phyloP scores from a whole-genome alignment of 2,113 vertebrate genomes.

The Leucopternis melanops region DNA sequence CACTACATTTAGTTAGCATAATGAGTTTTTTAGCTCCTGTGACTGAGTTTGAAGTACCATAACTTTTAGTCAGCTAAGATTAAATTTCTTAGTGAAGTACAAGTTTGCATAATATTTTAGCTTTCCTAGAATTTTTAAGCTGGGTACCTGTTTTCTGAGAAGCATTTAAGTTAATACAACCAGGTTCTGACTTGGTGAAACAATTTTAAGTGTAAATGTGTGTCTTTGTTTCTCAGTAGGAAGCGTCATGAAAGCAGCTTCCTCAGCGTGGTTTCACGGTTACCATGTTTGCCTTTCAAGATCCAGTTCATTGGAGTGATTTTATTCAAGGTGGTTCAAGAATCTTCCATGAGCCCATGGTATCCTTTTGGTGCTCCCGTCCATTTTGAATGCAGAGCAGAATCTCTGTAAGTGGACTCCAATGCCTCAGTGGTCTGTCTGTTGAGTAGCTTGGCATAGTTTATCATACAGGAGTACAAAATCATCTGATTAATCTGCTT shows the following conservation, averaged over 20 bases:
- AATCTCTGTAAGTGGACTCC: not conserved
- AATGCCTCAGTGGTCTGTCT: not conserved
- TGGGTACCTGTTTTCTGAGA: not conserved
- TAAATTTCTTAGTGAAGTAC: not conserved
- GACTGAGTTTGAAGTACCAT: not conserved
- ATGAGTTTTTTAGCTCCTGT: constrained; percentile 7
- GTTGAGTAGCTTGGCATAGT: not conserved
- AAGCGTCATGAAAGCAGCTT: not conserved
- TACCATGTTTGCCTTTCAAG: not conserved
- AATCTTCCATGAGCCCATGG: not conserved
- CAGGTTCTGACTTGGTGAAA: not conserved
- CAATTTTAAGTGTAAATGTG: not conserved
- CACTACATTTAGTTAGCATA: constrained; percentile 39
- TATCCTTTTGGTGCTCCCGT: not conserved
- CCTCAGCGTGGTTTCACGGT: not conserved
- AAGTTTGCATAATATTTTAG: not conserved
- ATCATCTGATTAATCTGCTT: not conserved
- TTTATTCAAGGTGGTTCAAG: not conserved
- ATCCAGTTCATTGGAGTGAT: not conserved
- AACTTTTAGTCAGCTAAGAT: constrained; percentile 7
- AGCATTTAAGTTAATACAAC: not conserved
- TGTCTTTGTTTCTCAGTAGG: not conserved
- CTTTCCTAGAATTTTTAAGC: not conserved
- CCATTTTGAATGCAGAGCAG: not conserved
- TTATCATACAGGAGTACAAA: not conserved